Conservation (phyloP, 2,113 vertebrate species). For the Willisornis vidua region DNA sequence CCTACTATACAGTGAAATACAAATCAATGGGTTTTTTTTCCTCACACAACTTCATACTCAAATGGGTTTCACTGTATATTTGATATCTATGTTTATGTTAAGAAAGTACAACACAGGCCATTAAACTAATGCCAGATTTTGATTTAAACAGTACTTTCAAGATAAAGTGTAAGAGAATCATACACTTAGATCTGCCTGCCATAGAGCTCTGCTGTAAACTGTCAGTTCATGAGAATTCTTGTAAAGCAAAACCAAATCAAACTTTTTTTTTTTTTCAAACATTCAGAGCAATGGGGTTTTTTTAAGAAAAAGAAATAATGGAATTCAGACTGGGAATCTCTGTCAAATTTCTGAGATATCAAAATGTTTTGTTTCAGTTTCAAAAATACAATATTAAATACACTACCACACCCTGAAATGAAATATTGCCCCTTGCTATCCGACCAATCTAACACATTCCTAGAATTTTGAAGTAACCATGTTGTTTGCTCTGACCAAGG, state of each 20-base stretch:
- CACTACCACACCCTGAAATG: background rate
- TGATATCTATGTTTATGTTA: background rate
- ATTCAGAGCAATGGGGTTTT: background rate
- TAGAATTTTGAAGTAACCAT: background rate
- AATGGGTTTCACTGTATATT: background rate
- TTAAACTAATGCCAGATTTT: background rate
- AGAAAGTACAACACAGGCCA: background rate
- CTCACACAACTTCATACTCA: background rate
- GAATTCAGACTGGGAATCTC: background rate
- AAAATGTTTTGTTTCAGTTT: background rate
- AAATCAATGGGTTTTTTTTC: background rate
- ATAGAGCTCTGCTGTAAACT: background rate
- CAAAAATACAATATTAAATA: background rate
- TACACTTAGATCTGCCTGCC: background rate
- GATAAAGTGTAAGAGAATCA: background rate
- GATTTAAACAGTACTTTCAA: background rate
- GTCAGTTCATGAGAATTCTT: background rate
- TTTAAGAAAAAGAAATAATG: background rate
- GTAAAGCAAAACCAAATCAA: background rate
- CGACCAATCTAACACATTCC: background rate
- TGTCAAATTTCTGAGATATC: background rate
- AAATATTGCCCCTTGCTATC: background rate
- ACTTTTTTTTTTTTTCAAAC: background rate
- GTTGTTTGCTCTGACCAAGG: background rate
- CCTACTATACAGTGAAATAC: background rate